phyloP scores from a whole-genome alignment of 2,113 vertebrate genomes.

The Clupea harengus region DNA sequence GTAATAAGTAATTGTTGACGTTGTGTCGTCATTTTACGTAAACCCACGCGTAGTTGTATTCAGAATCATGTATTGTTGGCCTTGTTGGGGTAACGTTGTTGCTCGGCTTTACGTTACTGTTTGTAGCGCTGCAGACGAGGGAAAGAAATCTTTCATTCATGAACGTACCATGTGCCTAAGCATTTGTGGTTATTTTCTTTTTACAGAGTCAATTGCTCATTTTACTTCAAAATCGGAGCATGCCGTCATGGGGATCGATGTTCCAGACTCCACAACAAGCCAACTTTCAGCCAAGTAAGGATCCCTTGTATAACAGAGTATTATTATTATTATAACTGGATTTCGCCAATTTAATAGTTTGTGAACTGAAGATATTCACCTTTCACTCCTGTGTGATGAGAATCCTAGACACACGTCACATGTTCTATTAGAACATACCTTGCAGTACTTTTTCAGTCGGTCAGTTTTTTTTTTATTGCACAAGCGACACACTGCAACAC shows the following conservation, averaged over 20 bases:
- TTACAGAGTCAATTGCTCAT: constrained; percentile 94
- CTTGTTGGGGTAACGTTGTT: not conserved
- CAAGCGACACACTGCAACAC: no score
- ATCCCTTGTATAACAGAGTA: not conserved
- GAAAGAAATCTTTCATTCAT: not conserved
- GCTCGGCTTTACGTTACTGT: not conserved
- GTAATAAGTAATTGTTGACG: not conserved
- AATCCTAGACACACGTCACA: no score
- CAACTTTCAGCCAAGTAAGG: constrained; percentile 93
- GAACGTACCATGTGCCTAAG: not conserved
- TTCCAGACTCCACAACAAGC: constrained; percentile 96
- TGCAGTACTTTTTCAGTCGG: no score
- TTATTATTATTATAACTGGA: no score
- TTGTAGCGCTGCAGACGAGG: not conserved
- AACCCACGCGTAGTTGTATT: no score
- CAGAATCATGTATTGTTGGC: not conserved
- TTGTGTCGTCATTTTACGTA: not conserved
- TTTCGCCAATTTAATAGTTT: no score
- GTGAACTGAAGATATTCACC: no score
- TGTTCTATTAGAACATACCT: no score
- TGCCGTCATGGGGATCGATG: constrained; percentile 97
- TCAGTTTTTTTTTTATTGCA: no score
- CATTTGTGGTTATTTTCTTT: constrained; percentile 44
- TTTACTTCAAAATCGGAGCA: constrained; percentile 98
- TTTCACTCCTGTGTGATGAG: no score